A percentile compares a stretch with the other conserved stretches of the same genome.
Conservation (phyloP, 2,888 invertebrate genomes). For the Limenitis camilla region DNA sequence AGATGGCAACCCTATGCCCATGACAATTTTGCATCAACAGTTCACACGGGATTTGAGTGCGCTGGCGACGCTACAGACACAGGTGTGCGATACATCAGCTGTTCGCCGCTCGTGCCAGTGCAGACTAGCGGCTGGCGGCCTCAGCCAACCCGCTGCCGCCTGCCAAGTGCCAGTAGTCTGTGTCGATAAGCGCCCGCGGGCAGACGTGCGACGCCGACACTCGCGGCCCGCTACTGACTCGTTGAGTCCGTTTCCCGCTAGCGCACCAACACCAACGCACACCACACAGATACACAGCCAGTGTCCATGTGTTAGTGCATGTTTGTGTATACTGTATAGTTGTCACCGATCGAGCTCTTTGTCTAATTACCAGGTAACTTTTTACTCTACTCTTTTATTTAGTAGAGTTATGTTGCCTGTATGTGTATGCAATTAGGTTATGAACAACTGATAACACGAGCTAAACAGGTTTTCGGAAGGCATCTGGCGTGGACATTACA, state of each 20-base stretch:
- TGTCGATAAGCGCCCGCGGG: slow-evolving; percentile 54
- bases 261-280: no score
- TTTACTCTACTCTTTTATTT: slow-evolving; percentile 25
- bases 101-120: slow-evolving; percentile 50
- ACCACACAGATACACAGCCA: slow-evolving; percentile 19
- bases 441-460: slow-evolving; percentile 53
- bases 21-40: no score
- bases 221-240: slow-evolving; percentile 32
- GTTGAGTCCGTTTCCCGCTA: slow-evolving; percentile 34
- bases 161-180: slow-evolving; percentile 60
- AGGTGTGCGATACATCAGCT: slow-evolving; percentile 66
- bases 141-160: slow-evolving; percentile 14
- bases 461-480: slow-evolving; percentile 65
- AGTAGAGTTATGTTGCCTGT: slow-evolving; percentile 3
- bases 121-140: slow-evolving; percentile 44
- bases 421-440: slow-evolving; percentile 8
- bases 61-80: slow-evolving; percentile 49
- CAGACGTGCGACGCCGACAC: slow-evolving; percentile 41
- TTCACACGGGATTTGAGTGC: no score
- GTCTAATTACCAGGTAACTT: slow-evolving; percentile 69
- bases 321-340: slow-evolving; percentile 48
- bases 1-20: no score
- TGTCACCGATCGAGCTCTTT: slow-evolving; percentile 63
- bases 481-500: slow-evolving; percentile 54
- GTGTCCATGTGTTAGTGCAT: slow-evolving; percentile 50